phyloP scores from a whole-genome alignment of 2,888 invertebrate genomes.

The Operophtera brumata region DNA sequence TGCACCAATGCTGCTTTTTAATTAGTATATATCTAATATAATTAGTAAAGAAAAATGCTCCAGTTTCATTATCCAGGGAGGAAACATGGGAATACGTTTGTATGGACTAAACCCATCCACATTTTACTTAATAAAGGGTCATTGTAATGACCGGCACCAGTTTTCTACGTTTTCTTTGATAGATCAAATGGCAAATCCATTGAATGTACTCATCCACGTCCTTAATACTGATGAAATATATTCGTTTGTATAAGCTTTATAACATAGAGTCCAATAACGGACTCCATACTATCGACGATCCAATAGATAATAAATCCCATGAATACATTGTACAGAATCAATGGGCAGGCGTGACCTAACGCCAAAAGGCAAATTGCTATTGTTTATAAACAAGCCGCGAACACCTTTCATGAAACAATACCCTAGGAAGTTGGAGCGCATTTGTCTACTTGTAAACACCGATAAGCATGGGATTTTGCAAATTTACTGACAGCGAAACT shows the following conservation, averaged over 20 bases:
- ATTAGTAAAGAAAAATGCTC: too few relatives aligned
- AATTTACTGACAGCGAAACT: slow-evolving; percentile 28
- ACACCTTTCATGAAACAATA: slow-evolving; percentile 63
- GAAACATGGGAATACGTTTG: too few relatives aligned
- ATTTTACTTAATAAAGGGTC: too few relatives aligned
- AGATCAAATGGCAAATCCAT: neutral
- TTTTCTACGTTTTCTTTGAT: neutral
- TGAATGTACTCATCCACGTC: neutral
- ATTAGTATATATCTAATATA: too few relatives aligned
- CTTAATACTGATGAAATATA: slow-evolving; percentile 10
- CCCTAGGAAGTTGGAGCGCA: slow-evolving; percentile 59
- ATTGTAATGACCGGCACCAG: too few relatives aligned
- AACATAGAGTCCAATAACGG: slow-evolving; percentile 20
- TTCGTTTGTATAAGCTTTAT: slow-evolving; percentile 15
- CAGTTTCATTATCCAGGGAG: too few relatives aligned
- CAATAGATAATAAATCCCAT: slow-evolving; percentile 43
- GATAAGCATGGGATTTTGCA: slow-evolving; percentile 35
- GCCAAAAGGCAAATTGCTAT: slow-evolving; percentile 67
- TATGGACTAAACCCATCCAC: too few relatives aligned
- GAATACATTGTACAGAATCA: slow-evolving; percentile 51
- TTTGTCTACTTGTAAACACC: slow-evolving; percentile 45
- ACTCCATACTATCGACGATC: slow-evolving; percentile 27
- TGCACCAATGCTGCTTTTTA: too few relatives aligned
- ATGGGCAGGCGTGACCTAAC: slow-evolving; percentile 62
- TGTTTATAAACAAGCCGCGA: slow-evolving; percentile 65